Base-by-base conservation (phyloP, 2,797 vertebrate genomes). In the Avahi laniger region DNA sequence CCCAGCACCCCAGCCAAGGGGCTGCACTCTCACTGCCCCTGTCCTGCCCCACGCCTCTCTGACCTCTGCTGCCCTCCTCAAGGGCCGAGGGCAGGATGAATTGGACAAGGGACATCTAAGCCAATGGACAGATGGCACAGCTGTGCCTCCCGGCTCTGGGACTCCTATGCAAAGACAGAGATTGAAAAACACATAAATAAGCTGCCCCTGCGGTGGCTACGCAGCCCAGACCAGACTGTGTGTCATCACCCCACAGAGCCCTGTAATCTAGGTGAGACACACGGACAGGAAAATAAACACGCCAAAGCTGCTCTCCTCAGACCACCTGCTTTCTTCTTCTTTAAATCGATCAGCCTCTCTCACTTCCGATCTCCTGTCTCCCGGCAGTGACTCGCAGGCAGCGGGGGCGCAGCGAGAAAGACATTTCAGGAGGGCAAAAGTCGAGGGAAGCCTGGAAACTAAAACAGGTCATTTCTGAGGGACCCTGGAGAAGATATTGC, bases 251-350 rank as follows among this genome's bases (percentile, higher is more conserved):
- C 43, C 78, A 28, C 7, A 0, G 35, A 92, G 38, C 79, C 69
- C 96, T 95, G 24, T 86, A 88, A 94, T 92, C 93, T 79, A 73
- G 46, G 26, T 3, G 73, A 82, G 89, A 82, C 24, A 2, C 20
- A 54, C 30, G 59, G 90, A 57, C 28, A 11, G 63, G 91, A 85
- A 79, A 75, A 65, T 14, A 96, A 95, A 91, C 79, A 88, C 2
- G 33, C 26, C 52, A 5, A 18, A 12, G 35, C 52, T 48, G 72
- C 15, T 59, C 38, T 52, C 46, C 61, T 20, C 38, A 57, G 63
- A 30, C 69, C 1, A 10, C 59, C 78, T 30, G 79, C 43, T 52
- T 72, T 72, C 67, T 82, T 41, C 2, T 48, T 52, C 80, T 76
- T 52, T 54, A 70, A 70, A 57, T 24, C 72, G 20, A 22, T 30